A percentile compares a stretch with the other conserved stretches of the same genome.
Evolutionary conservation across 2,113 vertebrate species (phyloP).

Genomic region (Lepidothrix coronata): DNA sequence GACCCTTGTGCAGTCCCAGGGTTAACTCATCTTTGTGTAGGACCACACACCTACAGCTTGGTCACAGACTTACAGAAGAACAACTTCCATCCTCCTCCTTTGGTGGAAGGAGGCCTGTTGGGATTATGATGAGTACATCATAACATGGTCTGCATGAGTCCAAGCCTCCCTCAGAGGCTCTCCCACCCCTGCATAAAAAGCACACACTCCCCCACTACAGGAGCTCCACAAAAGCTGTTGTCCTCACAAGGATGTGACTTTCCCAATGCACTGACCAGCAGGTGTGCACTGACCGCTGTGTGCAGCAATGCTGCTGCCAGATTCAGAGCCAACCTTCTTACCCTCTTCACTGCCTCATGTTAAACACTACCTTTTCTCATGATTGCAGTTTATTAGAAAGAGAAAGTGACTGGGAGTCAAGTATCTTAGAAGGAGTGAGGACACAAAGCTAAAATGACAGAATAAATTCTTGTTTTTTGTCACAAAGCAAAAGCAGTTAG

Average conservation of each 20-base stretch:
- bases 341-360: neutral
- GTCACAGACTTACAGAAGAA: neutral
- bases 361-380: neutral
- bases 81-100: neutral
- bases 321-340: neutral
- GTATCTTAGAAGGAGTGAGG: neutral
- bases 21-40: neutral
- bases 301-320: neutral
- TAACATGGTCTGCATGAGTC: neutral
- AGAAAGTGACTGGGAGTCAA: neutral
- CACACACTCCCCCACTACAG: neutral
- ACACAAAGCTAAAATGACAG: neutral
- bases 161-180: neutral
- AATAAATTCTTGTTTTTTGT: neutral
- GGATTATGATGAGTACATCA: neutral
- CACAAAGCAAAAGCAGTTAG: neutral
- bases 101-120: neutral
- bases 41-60: neutral
- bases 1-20: neutral
- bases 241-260: neutral
- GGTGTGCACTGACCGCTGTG: neutral
- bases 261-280: neutral
- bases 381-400: neutral
- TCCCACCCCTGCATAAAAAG: neutral
- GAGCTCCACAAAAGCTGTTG: neutral